Conservation (phyloP, 2,888 invertebrate genomes). For the Phyllotreta cruciferae region DNA sequence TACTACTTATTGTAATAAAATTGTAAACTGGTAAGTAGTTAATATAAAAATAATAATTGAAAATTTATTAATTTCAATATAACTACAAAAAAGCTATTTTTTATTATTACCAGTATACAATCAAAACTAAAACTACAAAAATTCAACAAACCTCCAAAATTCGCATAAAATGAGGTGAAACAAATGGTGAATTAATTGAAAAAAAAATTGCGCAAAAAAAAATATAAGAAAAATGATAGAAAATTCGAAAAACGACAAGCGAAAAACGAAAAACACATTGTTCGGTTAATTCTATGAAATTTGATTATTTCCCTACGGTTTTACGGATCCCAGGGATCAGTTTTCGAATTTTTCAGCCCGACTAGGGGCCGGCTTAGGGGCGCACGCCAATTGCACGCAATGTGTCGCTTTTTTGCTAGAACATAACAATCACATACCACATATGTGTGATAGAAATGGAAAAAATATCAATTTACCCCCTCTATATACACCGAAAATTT, state of each 20-base stretch:
- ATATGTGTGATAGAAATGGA: conserved; percentile 58
- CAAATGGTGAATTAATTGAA: too few relatives aligned
- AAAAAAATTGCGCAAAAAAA: too few relatives aligned
- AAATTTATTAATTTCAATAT: neutral
- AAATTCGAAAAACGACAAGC: conserved; percentile 15
- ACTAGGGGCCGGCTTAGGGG: conserved; percentile 33
- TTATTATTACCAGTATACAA: conserved; percentile 9
- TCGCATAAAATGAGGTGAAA: too few relatives aligned
- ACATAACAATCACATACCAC: conserved; percentile 60
- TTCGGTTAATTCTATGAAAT: conserved; percentile 43
- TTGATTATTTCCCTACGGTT: conserved; percentile 52
- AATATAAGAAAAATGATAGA: conserved; percentile 1
- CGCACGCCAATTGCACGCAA: conserved; percentile 47
- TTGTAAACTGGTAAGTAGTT: conserved; percentile 4
- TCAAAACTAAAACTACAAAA: neutral
- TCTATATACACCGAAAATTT: conserved; percentile 4
- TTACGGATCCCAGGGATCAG: conserved; percentile 38
- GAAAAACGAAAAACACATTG: conserved; percentile 40
- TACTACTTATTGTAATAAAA: neutral
- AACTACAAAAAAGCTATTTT: neutral
- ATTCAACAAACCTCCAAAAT: too few relatives aligned
- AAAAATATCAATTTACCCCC: conserved; percentile 33
- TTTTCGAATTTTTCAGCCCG: conserved; percentile 40
- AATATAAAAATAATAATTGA: conserved; percentile 1
- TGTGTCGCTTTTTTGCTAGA: conserved; percentile 54